phyloP scores from a whole-genome alignment of 2,113 vertebrate genomes.

The Pteropus alecto region DNA sequence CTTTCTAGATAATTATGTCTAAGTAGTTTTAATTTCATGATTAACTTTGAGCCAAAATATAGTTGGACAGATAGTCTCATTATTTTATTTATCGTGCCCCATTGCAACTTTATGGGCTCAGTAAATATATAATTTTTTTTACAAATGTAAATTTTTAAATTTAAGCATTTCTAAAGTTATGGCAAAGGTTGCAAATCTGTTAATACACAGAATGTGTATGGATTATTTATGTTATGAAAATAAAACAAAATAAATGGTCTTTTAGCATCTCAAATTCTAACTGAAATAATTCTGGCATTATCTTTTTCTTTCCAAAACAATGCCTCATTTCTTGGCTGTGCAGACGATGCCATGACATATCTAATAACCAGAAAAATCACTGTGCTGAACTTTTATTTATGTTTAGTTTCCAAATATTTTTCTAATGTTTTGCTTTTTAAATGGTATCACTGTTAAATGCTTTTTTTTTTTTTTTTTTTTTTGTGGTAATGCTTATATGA shows the following conservation, averaged over 20 bases:
- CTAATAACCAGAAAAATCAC: constrained; percentile 75
- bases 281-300: constrained; percentile 66
- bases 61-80: constrained; percentile 77
- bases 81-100: constrained; percentile 82
- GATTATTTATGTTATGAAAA: constrained; percentile 80
- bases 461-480: constrained; percentile 40
- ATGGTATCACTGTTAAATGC: constrained; percentile 72
- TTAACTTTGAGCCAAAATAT: constrained; percentile 71
- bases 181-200: constrained; percentile 71
- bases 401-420: constrained; percentile 79
- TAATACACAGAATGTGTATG: constrained; percentile 80
- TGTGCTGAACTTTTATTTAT: constrained; percentile 76
- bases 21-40: constrained; percentile 70
- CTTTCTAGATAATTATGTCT: constrained; percentile 70
- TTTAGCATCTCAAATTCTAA: constrained; percentile 76
- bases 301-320: constrained; percentile 64
- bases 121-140: constrained; percentile 80
- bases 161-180: constrained; percentile 79
- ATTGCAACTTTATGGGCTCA: constrained; percentile 76
- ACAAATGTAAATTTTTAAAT: constrained; percentile 82
- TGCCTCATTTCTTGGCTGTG: constrained; percentile 62
- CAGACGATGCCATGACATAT: constrained; percentile 60
- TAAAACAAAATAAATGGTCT: constrained; percentile 74
- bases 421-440: constrained; percentile 77
- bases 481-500: too few relatives aligned